Conservation (phyloP, 2,113 vertebrate species). For the Anoplopoma fimbria region DNA sequence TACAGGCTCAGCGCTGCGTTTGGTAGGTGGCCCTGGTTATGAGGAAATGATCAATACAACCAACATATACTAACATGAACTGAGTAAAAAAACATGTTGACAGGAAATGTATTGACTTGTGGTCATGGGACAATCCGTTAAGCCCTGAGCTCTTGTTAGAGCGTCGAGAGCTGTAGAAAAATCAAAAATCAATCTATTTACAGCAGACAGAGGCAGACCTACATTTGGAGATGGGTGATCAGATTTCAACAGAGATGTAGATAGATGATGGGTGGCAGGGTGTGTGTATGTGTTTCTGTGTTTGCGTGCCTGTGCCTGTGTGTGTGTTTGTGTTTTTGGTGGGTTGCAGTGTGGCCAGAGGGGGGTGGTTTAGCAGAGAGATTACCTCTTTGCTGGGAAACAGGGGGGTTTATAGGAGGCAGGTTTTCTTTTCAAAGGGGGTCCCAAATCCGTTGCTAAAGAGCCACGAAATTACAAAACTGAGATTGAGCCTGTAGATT, state of each 20-base stretch:
- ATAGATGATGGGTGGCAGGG: slow-evolving; percentile 24
- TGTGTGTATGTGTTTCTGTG: slow-evolving; percentile 21
- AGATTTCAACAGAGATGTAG: slow-evolving; percentile 61
- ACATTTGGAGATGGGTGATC: slow-evolving; percentile 53
- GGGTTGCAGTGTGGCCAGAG: slow-evolving; percentile 20
- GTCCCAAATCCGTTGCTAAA: slow-evolving; percentile 61
- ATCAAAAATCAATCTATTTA: slow-evolving; percentile 64
- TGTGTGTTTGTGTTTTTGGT: slow-evolving; percentile 38
- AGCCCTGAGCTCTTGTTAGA: slow-evolving; percentile 41
- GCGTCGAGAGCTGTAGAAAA: slow-evolving; percentile 38
- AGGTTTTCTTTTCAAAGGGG: slow-evolving; percentile 54
- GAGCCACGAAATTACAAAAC: slow-evolving; percentile 59
- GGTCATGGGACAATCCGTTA: slow-evolving; percentile 32
- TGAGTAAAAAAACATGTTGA: slow-evolving; percentile 6
- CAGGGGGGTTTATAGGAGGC: not conserved
- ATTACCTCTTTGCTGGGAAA: slow-evolving; percentile 66
- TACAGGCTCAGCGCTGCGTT: slow-evolving; percentile 10
- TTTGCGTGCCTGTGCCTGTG: slow-evolving; percentile 1
- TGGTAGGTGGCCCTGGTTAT: slow-evolving; percentile 1
- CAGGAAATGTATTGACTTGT: slow-evolving; percentile 27
- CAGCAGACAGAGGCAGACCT: slow-evolving; percentile 36
- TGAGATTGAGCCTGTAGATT: slow-evolving; percentile 62
- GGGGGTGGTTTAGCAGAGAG: slow-evolving; percentile 42
- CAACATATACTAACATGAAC: slow-evolving; percentile 16
- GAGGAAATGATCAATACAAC: slow-evolving; percentile 35